phyloP scores from a whole-genome alignment of 2,113 vertebrate genomes.

The Oreocharis arfaki region DNA sequence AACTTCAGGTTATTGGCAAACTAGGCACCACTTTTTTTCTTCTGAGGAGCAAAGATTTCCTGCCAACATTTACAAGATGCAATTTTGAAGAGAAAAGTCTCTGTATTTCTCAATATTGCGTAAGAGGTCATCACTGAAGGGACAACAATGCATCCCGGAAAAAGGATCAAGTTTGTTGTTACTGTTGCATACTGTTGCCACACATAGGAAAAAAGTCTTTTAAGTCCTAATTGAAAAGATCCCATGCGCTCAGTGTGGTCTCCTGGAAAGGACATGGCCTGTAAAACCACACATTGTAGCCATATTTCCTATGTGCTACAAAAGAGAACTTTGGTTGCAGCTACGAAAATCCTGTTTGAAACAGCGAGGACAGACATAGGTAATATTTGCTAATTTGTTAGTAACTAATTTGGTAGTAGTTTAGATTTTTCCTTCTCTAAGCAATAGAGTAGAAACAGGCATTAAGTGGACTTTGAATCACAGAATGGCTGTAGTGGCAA shows the following conservation, averaged over 20 bases:
- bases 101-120: background rate
- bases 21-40: background rate
- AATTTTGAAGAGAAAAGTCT: background rate
- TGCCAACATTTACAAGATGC: background rate
- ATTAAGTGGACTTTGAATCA: background rate
- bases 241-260: background rate
- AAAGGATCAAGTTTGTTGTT: background rate
- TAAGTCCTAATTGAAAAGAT: background rate
- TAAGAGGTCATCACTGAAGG: background rate
- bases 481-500: background rate
- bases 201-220: background rate
- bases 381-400: background rate
- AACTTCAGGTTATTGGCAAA: background rate
- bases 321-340: background rate
- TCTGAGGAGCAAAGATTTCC: background rate
- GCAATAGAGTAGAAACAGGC: background rate
- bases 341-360: background rate
- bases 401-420: background rate
- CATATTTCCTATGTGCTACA: background rate
- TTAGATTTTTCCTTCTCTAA: background rate
- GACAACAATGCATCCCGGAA: background rate
- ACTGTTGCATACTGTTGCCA: background rate
- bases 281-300: background rate
- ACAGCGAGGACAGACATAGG: fast-evolving
- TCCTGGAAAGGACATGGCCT: background rate